These are phyloP conservation scores for Exocentrus adspersus DNA, from an alignment of 2,888 invertebrate species.

Conservation along the genomic window DNA sequence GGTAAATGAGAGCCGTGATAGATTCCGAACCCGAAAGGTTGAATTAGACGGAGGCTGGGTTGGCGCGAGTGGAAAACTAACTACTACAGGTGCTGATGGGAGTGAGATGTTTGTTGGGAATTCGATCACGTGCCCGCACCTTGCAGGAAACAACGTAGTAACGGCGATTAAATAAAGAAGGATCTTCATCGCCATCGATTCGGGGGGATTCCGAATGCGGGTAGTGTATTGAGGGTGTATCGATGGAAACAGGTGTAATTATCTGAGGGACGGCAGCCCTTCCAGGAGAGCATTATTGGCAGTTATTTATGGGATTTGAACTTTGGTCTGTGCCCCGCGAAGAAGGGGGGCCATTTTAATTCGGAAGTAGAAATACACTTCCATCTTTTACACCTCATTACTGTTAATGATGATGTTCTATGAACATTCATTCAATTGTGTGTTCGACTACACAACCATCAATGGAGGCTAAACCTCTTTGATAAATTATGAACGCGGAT, in stretches of 20 bases:
- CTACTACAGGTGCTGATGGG: conserved; percentile 54
- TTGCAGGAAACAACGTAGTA: conserved; percentile 50
- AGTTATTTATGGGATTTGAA: background rate
- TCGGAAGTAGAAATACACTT: background rate
- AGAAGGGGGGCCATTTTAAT: background rate
- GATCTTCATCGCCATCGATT: conserved; percentile 29
- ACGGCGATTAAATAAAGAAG: conserved; percentile 45
- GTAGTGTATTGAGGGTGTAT: conserved; percentile 18
- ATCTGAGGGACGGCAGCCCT: conserved; percentile 10
- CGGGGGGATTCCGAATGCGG: conserved; percentile 16
- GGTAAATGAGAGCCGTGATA: conserved; percentile 59
- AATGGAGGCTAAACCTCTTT: conserved; percentile 35
- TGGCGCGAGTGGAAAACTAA: conserved; percentile 44
- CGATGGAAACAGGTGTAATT: conserved; percentile 23
- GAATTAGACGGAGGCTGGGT: conserved; percentile 47
- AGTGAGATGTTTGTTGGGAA: conserved; percentile 54
- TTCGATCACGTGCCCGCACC: conserved; percentile 57
- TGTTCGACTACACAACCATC: background rate
- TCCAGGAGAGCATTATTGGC: conserved; percentile 5
- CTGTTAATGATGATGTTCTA: too few relatives aligned
- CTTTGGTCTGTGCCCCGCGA: background rate
- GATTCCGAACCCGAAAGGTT: conserved; percentile 49
- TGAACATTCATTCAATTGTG: too few relatives aligned
- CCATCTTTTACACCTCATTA: too few relatives aligned
- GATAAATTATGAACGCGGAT: conserved; percentile 51